These are phyloP conservation scores for Heliconius hermathena DNA, from an alignment of 1,140 invertebrate species.

Conservation along the genomic window DNA sequence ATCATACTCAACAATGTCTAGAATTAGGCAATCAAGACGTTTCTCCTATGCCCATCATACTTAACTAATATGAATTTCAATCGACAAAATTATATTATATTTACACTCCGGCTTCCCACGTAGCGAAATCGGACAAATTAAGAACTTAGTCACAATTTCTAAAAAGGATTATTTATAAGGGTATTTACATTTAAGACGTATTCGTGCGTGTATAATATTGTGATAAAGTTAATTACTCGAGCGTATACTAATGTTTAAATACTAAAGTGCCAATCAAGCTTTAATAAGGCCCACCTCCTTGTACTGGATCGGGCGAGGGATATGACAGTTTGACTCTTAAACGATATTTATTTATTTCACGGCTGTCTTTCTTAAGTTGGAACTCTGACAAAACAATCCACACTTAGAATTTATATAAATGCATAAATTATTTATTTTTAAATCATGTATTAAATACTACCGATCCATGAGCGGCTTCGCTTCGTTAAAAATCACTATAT, in stretches of 20 bases:
- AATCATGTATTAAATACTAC: too few species aligned
- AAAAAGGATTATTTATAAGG: too few species aligned
- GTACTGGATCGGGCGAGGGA: slow-evolving; percentile 28
- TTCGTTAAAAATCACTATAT: too few species aligned
- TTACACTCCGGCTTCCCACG: too few species aligned
- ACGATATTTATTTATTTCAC: slow-evolving; percentile 38
- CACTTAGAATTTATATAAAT: not conserved
- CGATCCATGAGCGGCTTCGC: too few species aligned
- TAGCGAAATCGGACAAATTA: not conserved
- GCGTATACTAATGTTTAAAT: slow-evolving; percentile 12
- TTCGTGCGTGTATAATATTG: not conserved
- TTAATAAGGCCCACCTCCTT: slow-evolving; percentile 38
- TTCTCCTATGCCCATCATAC: too few species aligned
- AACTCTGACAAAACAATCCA: not conserved
- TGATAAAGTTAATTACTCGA: slow-evolving; percentile 3
- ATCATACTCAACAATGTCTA: too few species aligned
- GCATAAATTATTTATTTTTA: not conserved
- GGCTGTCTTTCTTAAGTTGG: slow-evolving; percentile 34
- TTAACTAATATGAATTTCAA: too few species aligned
- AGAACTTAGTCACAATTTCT: not conserved
- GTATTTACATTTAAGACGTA: not conserved
- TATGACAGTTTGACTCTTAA: slow-evolving; percentile 32
- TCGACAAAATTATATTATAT: too few species aligned
- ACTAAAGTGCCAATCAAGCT: slow-evolving; percentile 37
- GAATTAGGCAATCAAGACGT: too few species aligned